Evolutionary conservation across 2,888 invertebrate genomes (phyloP).

Genomic region (Furcula furcula): DNA sequence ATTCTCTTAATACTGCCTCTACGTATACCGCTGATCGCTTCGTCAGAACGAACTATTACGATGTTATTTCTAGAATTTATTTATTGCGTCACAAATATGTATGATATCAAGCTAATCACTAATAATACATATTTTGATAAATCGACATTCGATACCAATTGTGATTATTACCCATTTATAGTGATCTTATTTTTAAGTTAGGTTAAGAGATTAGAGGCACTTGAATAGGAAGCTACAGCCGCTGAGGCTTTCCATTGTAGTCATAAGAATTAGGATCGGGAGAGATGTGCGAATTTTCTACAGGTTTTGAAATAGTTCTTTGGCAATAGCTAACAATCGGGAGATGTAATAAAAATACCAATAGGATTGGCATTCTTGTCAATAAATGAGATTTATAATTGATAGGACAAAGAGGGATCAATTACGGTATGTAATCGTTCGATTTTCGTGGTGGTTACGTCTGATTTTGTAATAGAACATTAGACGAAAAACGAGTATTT

Average conservation of each 20-base stretch:
- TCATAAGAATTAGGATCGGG: constrained; percentile 22
- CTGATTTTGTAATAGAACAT: constrained; percentile 25
- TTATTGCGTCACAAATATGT: constrained; percentile 49
- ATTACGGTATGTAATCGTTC: constrained; percentile 49
- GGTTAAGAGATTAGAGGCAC: constrained; percentile 30
- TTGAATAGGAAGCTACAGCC: constrained; percentile 41
- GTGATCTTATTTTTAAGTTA: constrained; percentile 49
- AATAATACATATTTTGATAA: constrained; percentile 48
- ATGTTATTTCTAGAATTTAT: constrained; percentile 48
- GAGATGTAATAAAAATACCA: constrained; percentile 46
- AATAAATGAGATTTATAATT: constrained; percentile 60
- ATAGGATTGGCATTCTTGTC: constrained; percentile 44
- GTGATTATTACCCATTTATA: constrained; percentile 55
- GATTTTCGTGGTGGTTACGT: constrained; percentile 27
- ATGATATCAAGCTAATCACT: constrained; percentile 41
- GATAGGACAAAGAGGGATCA: constrained; percentile 73
- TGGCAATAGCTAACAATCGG: constrained; percentile 42
- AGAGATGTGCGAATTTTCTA: constrained; percentile 55
- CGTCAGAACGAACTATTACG: constrained; percentile 49
- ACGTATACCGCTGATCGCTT: constrained; percentile 48
- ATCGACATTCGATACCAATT: constrained; percentile 51
- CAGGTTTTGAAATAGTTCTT: constrained; percentile 75
- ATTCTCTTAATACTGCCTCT: constrained; percentile 84
- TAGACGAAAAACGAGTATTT: constrained; percentile 14
- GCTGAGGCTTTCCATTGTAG: constrained; percentile 51